Evolutionary conservation across 2,888 invertebrate genomes (phyloP).

Genomic region (Amiota minor): DNA sequence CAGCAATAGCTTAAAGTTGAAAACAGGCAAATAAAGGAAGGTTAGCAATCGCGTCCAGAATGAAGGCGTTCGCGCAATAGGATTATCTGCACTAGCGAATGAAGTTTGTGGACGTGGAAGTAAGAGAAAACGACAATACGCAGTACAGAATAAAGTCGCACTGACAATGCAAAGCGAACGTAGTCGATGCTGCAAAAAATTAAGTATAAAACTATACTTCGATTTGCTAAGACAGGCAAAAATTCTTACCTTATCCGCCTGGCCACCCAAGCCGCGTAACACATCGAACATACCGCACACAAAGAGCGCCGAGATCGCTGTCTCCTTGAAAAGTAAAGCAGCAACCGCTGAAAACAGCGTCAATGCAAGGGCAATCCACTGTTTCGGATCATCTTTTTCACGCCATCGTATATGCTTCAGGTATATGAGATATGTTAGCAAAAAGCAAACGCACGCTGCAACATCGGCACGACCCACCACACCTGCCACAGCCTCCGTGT

Average conservation of each 20-base stretch:
- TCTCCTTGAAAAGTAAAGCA: slow-evolving; percentile 95
- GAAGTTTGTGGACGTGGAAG: slow-evolving; percentile 80
- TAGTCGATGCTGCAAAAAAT: slow-evolving; percentile 79
- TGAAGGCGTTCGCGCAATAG: slow-evolving; percentile 90
- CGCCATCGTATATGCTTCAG: slow-evolving; percentile 83
- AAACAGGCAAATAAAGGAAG: slow-evolving; percentile 91
- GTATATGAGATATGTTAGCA: slow-evolving; percentile 90
- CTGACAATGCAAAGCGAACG: slow-evolving; percentile 81
- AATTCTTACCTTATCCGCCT: slow-evolving; percentile 75
- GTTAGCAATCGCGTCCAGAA: slow-evolving; percentile 88
- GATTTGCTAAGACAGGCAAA: not conserved
- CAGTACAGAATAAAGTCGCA: slow-evolving; percentile 80
- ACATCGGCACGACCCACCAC: slow-evolving; percentile 96
- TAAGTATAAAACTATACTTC: not conserved
- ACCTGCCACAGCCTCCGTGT: slow-evolving; percentile 96
- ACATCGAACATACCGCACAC: slow-evolving; percentile 93
- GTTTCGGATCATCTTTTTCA: slow-evolving; percentile 74
- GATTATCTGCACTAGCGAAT: slow-evolving; percentile 96
- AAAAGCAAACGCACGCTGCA: slow-evolving; percentile 91
- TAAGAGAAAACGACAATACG: slow-evolving; percentile 84
- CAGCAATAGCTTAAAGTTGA: slow-evolving; percentile 90
- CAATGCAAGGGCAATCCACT: slow-evolving; percentile 78
- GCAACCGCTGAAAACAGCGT: slow-evolving; percentile 81
- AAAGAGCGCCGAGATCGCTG: slow-evolving; percentile 92
- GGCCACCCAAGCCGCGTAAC: slow-evolving; percentile 75